Conservation (phyloP, 1,140 invertebrate species). For the Medauroidea extradentata region DNA sequence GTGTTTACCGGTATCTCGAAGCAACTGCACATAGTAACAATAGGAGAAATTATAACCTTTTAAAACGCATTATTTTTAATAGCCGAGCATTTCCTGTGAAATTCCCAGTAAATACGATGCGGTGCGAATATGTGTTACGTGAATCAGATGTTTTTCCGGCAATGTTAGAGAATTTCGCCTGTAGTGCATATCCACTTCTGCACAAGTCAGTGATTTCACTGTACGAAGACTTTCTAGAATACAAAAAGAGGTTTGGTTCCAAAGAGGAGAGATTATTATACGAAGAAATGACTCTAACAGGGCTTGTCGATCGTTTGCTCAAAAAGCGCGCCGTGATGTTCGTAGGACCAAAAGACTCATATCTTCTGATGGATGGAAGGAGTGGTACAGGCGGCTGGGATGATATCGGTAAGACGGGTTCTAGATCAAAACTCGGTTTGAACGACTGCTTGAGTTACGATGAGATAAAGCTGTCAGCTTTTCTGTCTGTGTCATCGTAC, state of each 20-base stretch:
- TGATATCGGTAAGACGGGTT: constrained; percentile 43
- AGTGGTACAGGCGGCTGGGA: constrained; percentile 49
- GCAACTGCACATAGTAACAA: too few species aligned
- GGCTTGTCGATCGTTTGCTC: constrained; percentile 52
- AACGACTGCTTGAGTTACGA: constrained; percentile 48
- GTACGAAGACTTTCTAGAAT: constrained; percentile 39
- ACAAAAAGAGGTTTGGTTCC: constrained; percentile 47
- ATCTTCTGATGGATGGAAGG: constrained; percentile 46
- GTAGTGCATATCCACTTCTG: constrained; percentile 45
- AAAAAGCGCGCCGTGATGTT: constrained; percentile 53
- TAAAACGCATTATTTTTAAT: too few species aligned
- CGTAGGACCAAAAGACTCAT: constrained; percentile 46
- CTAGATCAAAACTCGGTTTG: constrained; percentile 38
- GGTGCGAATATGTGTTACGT: constrained; percentile 34
- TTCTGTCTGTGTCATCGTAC: constrained; percentile 55
- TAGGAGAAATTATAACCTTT: too few species aligned
- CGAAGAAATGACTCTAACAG: constrained; percentile 49
- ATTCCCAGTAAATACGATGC: constrained; percentile 41
- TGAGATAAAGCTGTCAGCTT: constrained; percentile 56
- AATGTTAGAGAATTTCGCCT: background rate
- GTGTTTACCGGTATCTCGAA: too few species aligned
- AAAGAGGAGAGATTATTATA: constrained; percentile 49
- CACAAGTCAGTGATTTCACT: constrained; percentile 45
- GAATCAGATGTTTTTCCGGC: constrained; percentile 23
- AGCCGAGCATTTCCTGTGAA: constrained; percentile 4